Evolutionary conservation across 2,888 invertebrate species (phyloP).

Genomic region (Leptura quadrifasciata): DNA sequence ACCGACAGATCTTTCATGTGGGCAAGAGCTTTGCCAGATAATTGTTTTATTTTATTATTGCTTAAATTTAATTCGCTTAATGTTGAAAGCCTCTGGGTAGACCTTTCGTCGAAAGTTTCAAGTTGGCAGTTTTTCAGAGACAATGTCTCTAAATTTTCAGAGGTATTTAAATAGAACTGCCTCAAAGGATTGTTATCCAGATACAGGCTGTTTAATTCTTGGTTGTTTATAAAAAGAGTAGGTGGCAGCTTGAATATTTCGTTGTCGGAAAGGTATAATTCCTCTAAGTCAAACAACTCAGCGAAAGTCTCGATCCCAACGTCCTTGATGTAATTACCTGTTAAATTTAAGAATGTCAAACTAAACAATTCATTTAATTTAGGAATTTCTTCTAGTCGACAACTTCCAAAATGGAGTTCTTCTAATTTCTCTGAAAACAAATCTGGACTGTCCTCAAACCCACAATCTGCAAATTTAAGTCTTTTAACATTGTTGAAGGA

Average conservation of each 20-base stretch:
- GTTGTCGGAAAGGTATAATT: conserved; percentile 84
- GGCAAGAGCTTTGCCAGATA: conserved; percentile 82
- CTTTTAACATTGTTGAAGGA: conserved; percentile 79
- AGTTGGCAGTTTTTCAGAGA: conserved; percentile 83
- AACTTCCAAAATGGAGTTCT: conserved; percentile 83
- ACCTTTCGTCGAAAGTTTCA: conserved; percentile 79
- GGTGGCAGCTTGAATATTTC: conserved; percentile 79
- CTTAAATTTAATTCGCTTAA: conserved; percentile 79
- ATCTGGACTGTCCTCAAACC: conserved; percentile 62
- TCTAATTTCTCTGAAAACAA: conserved; percentile 71
- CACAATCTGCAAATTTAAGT: conserved; percentile 74
- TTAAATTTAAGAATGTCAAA: conserved; percentile 80
- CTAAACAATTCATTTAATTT: conserved; percentile 70
- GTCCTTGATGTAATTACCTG: conserved; percentile 80
- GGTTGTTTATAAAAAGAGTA: conserved; percentile 81
- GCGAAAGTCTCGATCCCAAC: conserved; percentile 80
- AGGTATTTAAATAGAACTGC: conserved; percentile 78
- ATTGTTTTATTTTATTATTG: conserved; percentile 81
- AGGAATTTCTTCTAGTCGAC: conserved; percentile 80
- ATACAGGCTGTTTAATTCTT: conserved; percentile 81
- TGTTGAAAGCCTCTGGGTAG: conserved; percentile 78
- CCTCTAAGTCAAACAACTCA: conserved; percentile 80
- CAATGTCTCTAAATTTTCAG: conserved; percentile 80
- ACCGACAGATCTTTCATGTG: conserved; percentile 81
- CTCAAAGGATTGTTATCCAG: conserved; percentile 82